These are phyloP conservation scores for Erethizon dorsatum DNA, from an alignment of 2,797 vertebrate genomes.

Conservation along the genomic window DNA sequence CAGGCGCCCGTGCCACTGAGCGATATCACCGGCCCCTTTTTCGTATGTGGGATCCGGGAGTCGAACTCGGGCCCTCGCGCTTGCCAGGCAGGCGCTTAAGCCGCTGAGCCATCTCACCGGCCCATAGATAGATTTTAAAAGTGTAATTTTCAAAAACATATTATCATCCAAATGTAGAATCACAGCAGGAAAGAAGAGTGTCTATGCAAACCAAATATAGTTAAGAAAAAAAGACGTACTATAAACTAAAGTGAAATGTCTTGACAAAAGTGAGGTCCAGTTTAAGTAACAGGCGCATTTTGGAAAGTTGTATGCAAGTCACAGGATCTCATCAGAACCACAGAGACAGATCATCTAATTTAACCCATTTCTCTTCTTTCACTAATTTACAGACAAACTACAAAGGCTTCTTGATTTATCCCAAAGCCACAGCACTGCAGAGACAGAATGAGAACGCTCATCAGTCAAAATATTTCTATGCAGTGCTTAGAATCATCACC, in stretches of 20 bases:
- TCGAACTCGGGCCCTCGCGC: no score
- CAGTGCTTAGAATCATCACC: background rate
- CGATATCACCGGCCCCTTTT: no score
- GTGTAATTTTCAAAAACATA: constrained; percentile 25
- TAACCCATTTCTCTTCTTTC: background rate
- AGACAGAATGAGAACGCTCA: background rate
- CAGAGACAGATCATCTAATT: background rate
- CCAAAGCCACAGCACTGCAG: background rate
- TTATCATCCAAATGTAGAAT: constrained; percentile 60
- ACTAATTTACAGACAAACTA: background rate
- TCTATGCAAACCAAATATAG: constrained; percentile 45
- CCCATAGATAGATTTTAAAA: background rate
- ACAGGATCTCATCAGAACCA: background rate
- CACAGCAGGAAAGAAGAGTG: constrained; percentile 38
- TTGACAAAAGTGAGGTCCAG: constrained; percentile 28
- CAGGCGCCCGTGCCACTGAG: no score
- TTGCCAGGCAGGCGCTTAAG: no score
- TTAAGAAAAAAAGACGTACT: constrained; percentile 33
- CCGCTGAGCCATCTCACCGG: no score
- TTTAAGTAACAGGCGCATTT: constrained; percentile 33
- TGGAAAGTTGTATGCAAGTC: constrained; percentile 23
- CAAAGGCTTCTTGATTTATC: constrained; percentile 27
- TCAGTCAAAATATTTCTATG: background rate
- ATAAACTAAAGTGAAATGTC: constrained; percentile 19
- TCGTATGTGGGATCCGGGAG: no score